These are phyloP conservation scores for Somateria mollissima DNA, from an alignment of 2,797 vertebrate genomes.

Conservation along the genomic window DNA sequence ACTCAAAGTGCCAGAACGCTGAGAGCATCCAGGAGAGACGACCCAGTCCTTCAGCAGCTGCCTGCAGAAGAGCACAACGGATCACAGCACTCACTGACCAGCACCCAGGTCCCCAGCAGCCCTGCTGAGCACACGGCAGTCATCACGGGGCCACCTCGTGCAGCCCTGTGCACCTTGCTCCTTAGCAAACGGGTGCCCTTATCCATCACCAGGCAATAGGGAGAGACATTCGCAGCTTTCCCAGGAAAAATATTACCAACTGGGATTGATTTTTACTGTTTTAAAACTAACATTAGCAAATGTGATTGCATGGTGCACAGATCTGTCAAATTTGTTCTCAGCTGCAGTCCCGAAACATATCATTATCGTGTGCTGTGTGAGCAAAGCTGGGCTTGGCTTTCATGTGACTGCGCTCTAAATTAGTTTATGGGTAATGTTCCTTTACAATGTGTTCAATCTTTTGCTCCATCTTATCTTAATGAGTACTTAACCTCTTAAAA, in stretches of 20 bases:
- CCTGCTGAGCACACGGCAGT: not conserved
- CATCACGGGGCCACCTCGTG: not conserved
- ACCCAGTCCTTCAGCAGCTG: not conserved
- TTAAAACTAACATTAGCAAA: constrained; percentile 33
- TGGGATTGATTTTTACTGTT: constrained; percentile 19
- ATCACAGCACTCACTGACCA: accelerated
- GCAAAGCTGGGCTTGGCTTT: constrained; percentile 49
- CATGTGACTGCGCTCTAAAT: constrained; percentile 33
- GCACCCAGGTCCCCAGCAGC: not conserved
- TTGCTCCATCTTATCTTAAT: constrained; percentile 23
- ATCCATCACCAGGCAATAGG: not conserved
- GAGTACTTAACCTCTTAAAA: constrained; percentile 37
- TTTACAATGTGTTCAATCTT: constrained; percentile 17
- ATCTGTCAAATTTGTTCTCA: constrained; percentile 53
- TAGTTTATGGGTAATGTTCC: constrained; percentile 14
- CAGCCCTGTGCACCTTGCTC: not conserved
- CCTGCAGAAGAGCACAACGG: accelerated
- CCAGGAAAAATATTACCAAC: constrained; percentile 36
- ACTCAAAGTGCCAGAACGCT: not conserved
- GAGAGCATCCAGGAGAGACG: not conserved
- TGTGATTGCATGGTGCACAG: not conserved
- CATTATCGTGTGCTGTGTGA: constrained; percentile 27
- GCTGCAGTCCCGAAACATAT: constrained; percentile 33
- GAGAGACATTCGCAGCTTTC: not conserved
- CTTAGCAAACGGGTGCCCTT: not conserved